Evolutionary conservation across 1,140 invertebrate species (phyloP), one percentile per base, ranked within the genome.

Genomic region (Helicoverpa zea): DNA sequence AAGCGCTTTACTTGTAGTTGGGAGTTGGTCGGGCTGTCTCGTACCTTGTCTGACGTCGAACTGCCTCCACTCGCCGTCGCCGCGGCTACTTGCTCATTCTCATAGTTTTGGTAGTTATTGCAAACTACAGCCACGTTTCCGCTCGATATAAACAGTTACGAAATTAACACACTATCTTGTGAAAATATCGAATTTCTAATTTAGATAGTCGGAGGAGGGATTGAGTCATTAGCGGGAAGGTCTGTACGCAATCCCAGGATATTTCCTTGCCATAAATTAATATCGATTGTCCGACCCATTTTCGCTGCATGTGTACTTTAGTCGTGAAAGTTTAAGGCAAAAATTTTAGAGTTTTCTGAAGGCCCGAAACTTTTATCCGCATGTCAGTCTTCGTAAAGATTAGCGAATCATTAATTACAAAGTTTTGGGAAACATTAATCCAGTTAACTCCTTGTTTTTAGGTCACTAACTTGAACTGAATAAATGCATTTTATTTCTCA

Each of bases 321-420:
- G 10, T 30, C 49, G 35, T 51, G 61, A 18, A 75, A 56, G n/a
- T 77, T 77, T 18, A 13, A 7, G 47, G 11, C 49, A 73, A 76
- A 70, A 70, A 73, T 83, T 47, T 54, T 30, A 43, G 47, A 68
- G 61, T 11, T 61, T 51, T 63, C 63, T 70, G 52, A 13, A 54
- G 43, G 35, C 4, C 18, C 16, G 52, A 72, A 83, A 81, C 49
- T 83, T 78, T 63, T 79, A 58, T 75, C 70, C 56, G 54, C 82
- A 80, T 80, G 80, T 86, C 84, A 84, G 77, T 68, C 73, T 74
- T 74, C 54, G 66, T 30, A 78, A 84, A 82, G 82, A 86, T 86
- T 84, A 86, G 75, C 78, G 82, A 58, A 83, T 82, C 82, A 86
- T 86, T 86, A 86, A 86, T 86, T 84, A 86, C 66, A 82, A 86